A percentile compares a stretch with the other conserved stretches of the same genome.
Conservation (phyloP, 2,113 vertebrate genomes). For the Anser brachyrhynchus region DNA sequence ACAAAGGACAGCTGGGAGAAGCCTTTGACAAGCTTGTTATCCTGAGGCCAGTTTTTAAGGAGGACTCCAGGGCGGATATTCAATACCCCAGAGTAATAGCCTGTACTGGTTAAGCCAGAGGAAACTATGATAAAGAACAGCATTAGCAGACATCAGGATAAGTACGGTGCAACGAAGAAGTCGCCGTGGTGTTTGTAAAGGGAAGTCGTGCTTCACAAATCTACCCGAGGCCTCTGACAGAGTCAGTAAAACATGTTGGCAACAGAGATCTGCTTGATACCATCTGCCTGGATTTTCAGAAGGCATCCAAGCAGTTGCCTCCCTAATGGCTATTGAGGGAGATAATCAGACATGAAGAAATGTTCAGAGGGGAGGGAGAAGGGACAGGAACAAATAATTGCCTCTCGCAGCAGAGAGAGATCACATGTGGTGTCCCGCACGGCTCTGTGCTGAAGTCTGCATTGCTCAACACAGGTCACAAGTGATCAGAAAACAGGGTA, state of each 20-base stretch:
- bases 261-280: conserved; percentile 5
- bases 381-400: not conserved
- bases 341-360: conserved; percentile 16
- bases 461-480: not conserved
- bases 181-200: not conserved
- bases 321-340: not conserved
- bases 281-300: conserved; percentile 39
- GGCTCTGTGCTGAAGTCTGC: not conserved
- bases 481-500: not conserved
- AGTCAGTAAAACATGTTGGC: not conserved
- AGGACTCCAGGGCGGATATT: not conserved
- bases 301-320: not conserved
- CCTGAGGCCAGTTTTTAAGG: not conserved
- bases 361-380: conserved; percentile 4
- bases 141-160: not conserved
- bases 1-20: not conserved
- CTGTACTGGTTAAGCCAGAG: not conserved
- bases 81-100: not conserved
- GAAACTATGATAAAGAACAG: not conserved
- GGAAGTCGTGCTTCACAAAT: not conserved
- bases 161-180: not conserved
- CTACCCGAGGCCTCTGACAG: not conserved
- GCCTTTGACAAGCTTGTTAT: not conserved
- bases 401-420: not conserved
- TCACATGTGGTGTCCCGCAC: not conserved